Conservation (phyloP, 2,113 vertebrate species). For the Paralichthys olivaceus region DNA sequence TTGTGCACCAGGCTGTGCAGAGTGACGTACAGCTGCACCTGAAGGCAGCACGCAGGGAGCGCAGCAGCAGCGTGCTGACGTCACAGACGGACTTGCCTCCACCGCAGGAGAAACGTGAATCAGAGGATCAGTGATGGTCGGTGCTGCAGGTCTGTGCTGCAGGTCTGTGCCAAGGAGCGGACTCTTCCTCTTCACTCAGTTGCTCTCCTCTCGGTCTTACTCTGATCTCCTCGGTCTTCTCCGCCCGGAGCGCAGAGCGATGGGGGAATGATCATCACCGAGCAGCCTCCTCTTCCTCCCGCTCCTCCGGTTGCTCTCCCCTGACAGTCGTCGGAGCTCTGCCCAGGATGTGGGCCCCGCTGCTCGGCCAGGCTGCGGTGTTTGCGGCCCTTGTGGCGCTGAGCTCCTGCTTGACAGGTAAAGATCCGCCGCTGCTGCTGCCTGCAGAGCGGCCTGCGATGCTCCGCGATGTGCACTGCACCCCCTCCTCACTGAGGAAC, state of each 20-base stretch:
- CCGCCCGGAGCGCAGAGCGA: conserved; percentile 37
- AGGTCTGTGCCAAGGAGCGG: background rate
- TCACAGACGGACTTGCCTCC: conserved; percentile 37
- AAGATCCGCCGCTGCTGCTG: conserved; percentile 18
- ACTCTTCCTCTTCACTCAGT: background rate
- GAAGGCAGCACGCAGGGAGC: conserved; percentile 5
- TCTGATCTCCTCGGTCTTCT: background rate
- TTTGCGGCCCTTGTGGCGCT: conserved; percentile 52
- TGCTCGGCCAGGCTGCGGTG: conserved; percentile 57
- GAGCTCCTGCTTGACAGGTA: conserved; percentile 70
- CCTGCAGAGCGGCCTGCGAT: too few relatives aligned
- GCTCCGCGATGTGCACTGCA: too few relatives aligned
- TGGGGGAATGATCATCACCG: conserved; percentile 72
- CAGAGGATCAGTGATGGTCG: background rate
- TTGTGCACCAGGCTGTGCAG: too few relatives aligned
- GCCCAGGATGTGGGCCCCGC: conserved; percentile 68
- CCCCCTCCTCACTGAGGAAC: too few relatives aligned
- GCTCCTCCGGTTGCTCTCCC: conserved; percentile 16
- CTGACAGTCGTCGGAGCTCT: conserved; percentile 53
- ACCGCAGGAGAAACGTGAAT: background rate
- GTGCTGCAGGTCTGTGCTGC: background rate
- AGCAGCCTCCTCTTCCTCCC: conserved; percentile 3
- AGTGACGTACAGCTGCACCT: background rate
- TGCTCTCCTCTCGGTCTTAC: background rate
- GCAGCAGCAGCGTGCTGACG: conserved; percentile 60